Base-by-base conservation (phyloP, 2,888 invertebrate genomes). In the Cheilosia impressa region DNA sequence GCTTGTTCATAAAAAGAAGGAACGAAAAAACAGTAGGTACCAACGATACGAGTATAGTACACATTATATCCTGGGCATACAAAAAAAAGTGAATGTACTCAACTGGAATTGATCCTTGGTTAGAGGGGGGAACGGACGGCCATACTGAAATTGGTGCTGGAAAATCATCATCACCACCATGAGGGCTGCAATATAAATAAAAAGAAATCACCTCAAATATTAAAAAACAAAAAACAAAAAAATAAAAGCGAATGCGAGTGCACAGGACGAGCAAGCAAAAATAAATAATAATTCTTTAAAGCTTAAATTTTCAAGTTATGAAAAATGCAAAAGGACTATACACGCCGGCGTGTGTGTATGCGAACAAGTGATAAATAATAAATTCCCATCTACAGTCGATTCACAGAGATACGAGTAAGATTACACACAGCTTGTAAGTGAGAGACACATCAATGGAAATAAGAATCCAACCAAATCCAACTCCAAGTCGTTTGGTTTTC, bases 91-190 rank as follows among this genome's bases (percentile, higher is more conserved):
- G 50, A 19, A 62, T 53, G 47, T 78, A 85, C 72, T 85, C 81
- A 77, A 72, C 85, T 80, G 81, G 85, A 85, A 85, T 85, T 81
- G 66, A 85, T 85, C 76, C 76, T 52, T 75, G 69, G 65, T 63
- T 63, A 52, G 57, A 31, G 41, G 17, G 53, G 53, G 31, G 53
- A 6, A 34, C 34, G 6, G n/a, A 41, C 34, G 13, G 38, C 10
- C 10, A 38, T 38, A 41, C 7, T 13, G 9, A 27, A 6, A 27
- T 6, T 27, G 27, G 27, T 27, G 27, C 19, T 6, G 9, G 31
- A 47, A 34, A 50, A 76, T 52, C 60, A 68, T 73, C 69, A 62
- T 72, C 52, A 62, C 43, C 31, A 53, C 68, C 17, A 24, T 45
- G 65, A 60, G 65, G n/a, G 38, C 57, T 71, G 55, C 22, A 53